A percentile compares a stretch with the other conserved stretches of the same genome.
These are phyloP conservation scores for Ornithoptera priamus DNA, from an alignment of 2,888 invertebrate genomes.

Conservation along the genomic window DNA sequence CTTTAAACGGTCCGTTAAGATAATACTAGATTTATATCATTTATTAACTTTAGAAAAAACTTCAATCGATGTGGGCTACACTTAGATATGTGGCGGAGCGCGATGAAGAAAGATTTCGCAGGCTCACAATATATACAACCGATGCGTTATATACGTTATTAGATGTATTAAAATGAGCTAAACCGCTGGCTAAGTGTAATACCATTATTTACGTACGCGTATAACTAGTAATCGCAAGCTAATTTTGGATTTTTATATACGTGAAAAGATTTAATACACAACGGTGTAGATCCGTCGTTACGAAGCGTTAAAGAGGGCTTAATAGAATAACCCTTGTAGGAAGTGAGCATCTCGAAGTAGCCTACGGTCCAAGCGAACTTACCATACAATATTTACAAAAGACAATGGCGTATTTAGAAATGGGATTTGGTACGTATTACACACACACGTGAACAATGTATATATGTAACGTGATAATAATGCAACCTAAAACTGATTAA, in stretches of 20 bases:
- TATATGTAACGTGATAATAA: constrained; percentile 11
- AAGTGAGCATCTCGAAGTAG: constrained; percentile 75
- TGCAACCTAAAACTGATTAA: neutral
- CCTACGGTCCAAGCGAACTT: constrained; percentile 72
- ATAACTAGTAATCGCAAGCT: constrained; percentile 73
- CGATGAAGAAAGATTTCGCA: constrained; percentile 59
- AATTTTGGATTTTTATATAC: constrained; percentile 65
- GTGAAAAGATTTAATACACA: constrained; percentile 63
- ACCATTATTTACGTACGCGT: constrained; percentile 52
- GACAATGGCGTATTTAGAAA: constrained; percentile 58
- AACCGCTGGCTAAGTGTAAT: constrained; percentile 21
- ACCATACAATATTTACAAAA: constrained; percentile 66
- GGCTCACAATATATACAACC: constrained; percentile 66
- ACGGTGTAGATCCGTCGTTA: constrained; percentile 63
- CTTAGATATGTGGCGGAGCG: constrained; percentile 76
- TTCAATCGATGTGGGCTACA: constrained; percentile 66
- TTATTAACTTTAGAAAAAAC: constrained; percentile 72
- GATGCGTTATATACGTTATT: constrained; percentile 44
- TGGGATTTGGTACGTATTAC: constrained; percentile 30
- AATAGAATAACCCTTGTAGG: constrained; percentile 75
- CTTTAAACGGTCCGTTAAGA: constrained; percentile 71
- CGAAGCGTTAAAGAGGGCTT: constrained; percentile 75
- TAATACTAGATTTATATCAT: constrained; percentile 61
- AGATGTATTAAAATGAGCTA: constrained; percentile 18
- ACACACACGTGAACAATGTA: constrained; percentile 23